Base-by-base conservation (phyloP, 2,797 vertebrate genomes). In the Notolabrus celidotus region DNA sequence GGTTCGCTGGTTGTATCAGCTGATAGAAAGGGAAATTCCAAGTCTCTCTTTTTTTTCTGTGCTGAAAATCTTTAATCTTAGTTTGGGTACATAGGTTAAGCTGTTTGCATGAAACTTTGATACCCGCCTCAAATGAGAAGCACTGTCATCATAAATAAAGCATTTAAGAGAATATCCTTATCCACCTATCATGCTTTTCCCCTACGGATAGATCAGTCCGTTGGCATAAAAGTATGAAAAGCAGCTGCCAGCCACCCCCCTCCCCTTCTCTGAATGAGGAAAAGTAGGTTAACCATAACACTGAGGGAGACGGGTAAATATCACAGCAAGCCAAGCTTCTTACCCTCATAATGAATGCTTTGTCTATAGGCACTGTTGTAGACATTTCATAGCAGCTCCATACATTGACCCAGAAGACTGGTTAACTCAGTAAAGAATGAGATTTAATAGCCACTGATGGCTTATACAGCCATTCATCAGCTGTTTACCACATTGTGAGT, bases 211-310 rank as follows among this genome's bases (percentile, higher is more conserved):
- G 78, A 88, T 80, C 77, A 82, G 65, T 74, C 74, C 45, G 25
- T 61, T 87, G 82, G 86, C 82, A 84, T 51, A 53, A 71, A 85
- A 79, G 62, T 75, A 66, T 71, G 71, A 86, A 84, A 73, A 72
- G 80, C 81, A 85, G 80, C 83, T 88, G 85, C 84, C 87, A 90
- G 81, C 77, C 60, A 56, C 74, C 73, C 78, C 69, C 66, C 14
- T 17, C 27, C 58, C 67, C 52, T 72, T 70, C 67, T 82, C 66
- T 72, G 66, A 87, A 75, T 59, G 52, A 86, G 77, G 47, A 54
- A 90, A 90, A 92, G 88, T 90, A 88, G 89, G 91, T 90, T 90
- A 89, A 86, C 72, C 79, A 77, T 77, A 85, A 78, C 27, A 58
- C 82, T 68, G 71, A 71, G 72, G 74, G 71, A 79, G 70, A 77